These are phyloP conservation scores for Lutjanus campechanus DNA, from an alignment of 2,797 vertebrate genomes.

Conservation along the genomic window DNA sequence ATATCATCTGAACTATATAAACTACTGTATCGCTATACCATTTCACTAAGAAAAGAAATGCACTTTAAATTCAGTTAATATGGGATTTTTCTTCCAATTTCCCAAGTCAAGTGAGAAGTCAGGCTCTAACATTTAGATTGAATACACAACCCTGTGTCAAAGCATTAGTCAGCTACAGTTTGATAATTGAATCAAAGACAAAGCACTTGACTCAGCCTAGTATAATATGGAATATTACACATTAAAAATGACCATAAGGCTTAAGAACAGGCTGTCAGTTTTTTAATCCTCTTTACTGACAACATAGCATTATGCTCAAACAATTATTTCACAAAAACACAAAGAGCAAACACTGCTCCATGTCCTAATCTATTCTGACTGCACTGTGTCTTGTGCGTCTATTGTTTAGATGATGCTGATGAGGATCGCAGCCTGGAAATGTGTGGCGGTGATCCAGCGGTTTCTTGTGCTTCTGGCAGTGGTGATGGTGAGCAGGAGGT, in stretches of 20 bases:
- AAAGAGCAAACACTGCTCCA: background rate
- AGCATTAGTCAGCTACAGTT: background rate
- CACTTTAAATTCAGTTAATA: background rate
- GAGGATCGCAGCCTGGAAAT: conserved; percentile 43
- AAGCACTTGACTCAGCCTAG: background rate
- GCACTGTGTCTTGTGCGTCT: conserved; percentile 14
- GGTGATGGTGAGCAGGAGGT: conserved; percentile 80
- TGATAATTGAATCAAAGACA: background rate
- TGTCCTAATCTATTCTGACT: background rate
- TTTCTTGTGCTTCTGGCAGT: conserved; percentile 59
- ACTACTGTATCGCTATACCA: background rate
- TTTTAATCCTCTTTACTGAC: background rate
- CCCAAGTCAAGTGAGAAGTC: background rate
- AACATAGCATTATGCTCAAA: background rate
- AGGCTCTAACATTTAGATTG: background rate
- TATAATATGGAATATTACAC: background rate
- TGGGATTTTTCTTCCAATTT: background rate
- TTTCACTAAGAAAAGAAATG: background rate
- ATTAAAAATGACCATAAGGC: background rate
- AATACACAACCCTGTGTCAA: background rate
- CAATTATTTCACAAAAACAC: background rate
- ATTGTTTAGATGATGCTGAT: conserved; percentile 45
- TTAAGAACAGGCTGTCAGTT: background rate
- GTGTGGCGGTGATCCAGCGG: conserved; percentile 50
- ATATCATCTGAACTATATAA: background rate